Evolutionary conservation across 2,888 invertebrate species (phyloP), one percentile per base, ranked within the genome.

Genomic region (Melieria crassipennis): DNA sequence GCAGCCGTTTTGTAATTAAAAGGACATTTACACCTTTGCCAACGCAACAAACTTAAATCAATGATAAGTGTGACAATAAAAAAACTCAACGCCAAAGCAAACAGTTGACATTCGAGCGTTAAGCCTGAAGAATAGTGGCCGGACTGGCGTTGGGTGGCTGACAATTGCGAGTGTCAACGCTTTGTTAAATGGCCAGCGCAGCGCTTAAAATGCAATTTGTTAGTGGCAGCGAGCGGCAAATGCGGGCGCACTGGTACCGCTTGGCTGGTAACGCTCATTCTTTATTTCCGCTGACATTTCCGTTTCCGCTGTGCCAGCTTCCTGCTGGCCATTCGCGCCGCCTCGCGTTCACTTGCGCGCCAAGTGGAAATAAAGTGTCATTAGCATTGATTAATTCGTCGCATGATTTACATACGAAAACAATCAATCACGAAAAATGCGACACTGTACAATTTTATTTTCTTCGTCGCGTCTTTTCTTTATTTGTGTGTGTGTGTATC

Each of bases 311-410:
- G 6, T 52, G 13, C 52, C 9, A 5, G 3, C 30, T 30, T 43
- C n/a, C 43, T 58, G 58, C 6, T 43, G 4, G 30, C n/a, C 6
- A 5, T 13, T 42, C 63, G 16, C 48, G 62, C 62, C 62, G 50
- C 47, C 16, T 16, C 16, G 16, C 16, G 16, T 16, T 16, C 16
- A 1, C 16, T 16, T 16, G 16, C 16, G 16, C 30, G 63, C 73
- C 74, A 75, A 75, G 72, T 74, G 75, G 73, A 73, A 75, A 73
- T 75, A 70, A 64, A 70, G 83, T 86, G 85, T 86, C 86, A 86
- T 86, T 86, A 86, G 85, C 86, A 86, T 86, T 86, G 86, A 86
- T 86, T 86, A 86, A 86, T 86, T 86, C 80, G 81, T 82, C 65
- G 52, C 52, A 65, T 65, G 69, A 72, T 74, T 74, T 74, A 74